phyloP scores from a whole-genome alignment of 2,113 vertebrate species.

The Ibidorhyncha struthersii region DNA sequence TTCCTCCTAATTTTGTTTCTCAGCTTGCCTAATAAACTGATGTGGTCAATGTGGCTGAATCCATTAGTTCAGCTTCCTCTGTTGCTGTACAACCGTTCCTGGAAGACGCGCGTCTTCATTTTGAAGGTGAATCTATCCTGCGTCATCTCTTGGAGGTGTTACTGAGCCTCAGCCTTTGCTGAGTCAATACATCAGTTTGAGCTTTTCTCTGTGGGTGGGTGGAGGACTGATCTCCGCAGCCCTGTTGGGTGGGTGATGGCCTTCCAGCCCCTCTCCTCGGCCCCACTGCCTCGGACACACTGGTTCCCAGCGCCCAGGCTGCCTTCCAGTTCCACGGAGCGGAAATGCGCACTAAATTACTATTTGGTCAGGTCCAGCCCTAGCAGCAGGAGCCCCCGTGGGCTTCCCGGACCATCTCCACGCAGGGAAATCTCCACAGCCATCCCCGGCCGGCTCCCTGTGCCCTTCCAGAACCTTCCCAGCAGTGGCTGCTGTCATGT shows the following conservation, averaged over 20 bases:
- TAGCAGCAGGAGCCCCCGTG: too few relatives aligned
- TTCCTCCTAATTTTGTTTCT: background rate
- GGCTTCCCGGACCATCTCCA: background rate
- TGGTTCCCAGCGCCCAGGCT: background rate
- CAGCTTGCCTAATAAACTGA: background rate
- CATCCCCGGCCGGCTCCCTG: background rate
- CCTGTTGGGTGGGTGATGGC: background rate
- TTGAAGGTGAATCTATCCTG: background rate
- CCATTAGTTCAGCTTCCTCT: background rate
- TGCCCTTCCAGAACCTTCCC: background rate
- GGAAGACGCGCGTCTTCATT: accelerated
- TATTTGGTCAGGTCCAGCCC: background rate
- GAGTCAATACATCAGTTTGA: accelerated
- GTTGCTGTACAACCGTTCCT: background rate
- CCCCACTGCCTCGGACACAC: accelerated
- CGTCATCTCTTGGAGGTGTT: accelerated
- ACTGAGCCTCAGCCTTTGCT: background rate
- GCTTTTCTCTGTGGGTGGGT: background rate
- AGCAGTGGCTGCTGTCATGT: too few relatives aligned
- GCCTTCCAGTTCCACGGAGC: background rate
- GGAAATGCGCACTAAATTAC: accelerated
- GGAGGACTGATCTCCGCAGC: background rate
- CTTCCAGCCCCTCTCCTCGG: background rate
- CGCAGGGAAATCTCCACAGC: accelerated
- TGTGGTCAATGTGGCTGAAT: background rate